phyloP scores from a whole-genome alignment of 2,888 invertebrate genomes.

The Idaea dimidiata region DNA sequence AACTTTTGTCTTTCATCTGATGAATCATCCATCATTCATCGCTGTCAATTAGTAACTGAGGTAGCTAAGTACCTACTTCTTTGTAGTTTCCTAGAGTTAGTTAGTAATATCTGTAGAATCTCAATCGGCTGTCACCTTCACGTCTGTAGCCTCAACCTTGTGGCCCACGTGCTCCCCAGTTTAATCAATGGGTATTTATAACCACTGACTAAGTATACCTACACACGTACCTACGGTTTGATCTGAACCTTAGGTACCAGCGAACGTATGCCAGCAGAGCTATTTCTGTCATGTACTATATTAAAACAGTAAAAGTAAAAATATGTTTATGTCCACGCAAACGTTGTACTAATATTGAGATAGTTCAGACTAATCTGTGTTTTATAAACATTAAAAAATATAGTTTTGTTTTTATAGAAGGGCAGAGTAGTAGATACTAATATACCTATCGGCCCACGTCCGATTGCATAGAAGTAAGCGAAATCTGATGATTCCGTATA shows the following conservation, averaged over 20 bases:
- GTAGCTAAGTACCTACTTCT: not conserved
- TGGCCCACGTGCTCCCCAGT: conserved; percentile 49
- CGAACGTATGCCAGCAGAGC: not conserved
- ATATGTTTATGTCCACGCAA: not conserved
- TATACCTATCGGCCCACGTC: too few species aligned
- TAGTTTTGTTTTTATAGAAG: not conserved
- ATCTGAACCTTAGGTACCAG: not conserved
- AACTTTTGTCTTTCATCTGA: not conserved
- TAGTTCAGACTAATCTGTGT: not conserved
- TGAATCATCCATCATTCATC: not conserved
- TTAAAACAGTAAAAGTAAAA: not conserved
- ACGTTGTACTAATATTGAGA: not conserved
- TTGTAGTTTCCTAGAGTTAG: conserved; percentile 27
- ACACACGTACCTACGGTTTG: conserved; percentile 6
- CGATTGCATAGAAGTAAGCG: too few species aligned
- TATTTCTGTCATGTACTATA: not conserved
- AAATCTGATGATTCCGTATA: too few species aligned
- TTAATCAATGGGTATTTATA: conserved; percentile 34
- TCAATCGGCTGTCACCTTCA: conserved; percentile 47
- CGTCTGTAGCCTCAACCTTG: conserved; percentile 49
- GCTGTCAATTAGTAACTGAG: not conserved
- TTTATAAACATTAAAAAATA: not conserved
- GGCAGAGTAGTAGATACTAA: too few species aligned
- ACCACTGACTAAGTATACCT: conserved; percentile 9
- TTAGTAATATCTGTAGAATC: conserved; percentile 46